Base-by-base conservation (phyloP, 2,888 invertebrate species). In the Drosophila anceps region DNA sequence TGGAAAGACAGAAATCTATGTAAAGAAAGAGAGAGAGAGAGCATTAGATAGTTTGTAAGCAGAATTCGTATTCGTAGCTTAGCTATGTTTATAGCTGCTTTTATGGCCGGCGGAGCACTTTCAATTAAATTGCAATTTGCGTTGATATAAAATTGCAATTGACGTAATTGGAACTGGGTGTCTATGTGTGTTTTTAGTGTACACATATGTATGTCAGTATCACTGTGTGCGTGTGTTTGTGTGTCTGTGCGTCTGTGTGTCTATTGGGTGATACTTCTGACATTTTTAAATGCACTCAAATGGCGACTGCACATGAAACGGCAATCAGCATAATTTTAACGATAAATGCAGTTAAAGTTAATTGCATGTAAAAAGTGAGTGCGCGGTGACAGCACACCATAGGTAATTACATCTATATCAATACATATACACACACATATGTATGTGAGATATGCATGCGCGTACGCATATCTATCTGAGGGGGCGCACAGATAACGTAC, bases 51-150 rank as follows among this genome's bases (percentile, higher is more conserved):
- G 7, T 44, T 50, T 4, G 18, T 18, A 44, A 31, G 8, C 20
- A 5, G 44, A 51, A 44, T 39, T 12, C 31, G 24, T 53, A 31
- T 58, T 50, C n/a, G 44, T 18, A 65, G 41, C 55, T 62, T 35
- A 55, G 55, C 46, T 59, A 20, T 43, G 46, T 59, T 73, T 78
- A 73, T 66, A n/a, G 43, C 58, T 48, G 37, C 35, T 73, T 79
- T 79, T 37, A 67, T 70, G 44, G 63, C 61, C 46, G 41, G 33
- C 39, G 46, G 18, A 51, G 70, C 62, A 44, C 79, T 81, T 77
- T 84, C 80, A 90, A 91, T 88, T 91, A 90, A 85, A 82, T 78
- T 79, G 73, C 78, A 85, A 88, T 90, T 90, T 81, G 73, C 67
- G 70, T 73, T 69, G 72, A 73, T 58, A 84, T 84, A 66, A 77